These are phyloP conservation scores for Ophraella communa DNA, from an alignment of 2,888 invertebrate genomes.

Conservation along the genomic window DNA sequence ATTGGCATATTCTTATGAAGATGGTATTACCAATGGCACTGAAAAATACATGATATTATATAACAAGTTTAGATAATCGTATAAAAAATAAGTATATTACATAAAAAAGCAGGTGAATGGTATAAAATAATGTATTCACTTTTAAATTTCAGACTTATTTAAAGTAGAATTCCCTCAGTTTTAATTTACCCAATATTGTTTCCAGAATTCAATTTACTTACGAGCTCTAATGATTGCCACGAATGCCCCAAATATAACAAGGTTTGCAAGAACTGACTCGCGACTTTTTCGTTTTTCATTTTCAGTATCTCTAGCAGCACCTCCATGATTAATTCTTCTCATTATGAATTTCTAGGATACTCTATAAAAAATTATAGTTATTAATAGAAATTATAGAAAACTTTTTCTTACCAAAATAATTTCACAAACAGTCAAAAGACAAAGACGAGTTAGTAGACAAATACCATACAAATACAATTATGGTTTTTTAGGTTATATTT, in stretches of 20 bases:
- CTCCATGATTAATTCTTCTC: conserved; percentile 8
- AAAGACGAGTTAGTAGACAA: too few relatives aligned
- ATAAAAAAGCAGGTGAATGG: too few relatives aligned
- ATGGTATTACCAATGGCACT: conserved; percentile 33
- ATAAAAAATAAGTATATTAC: too few relatives aligned
- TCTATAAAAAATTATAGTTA: too few relatives aligned
- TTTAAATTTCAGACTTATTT: too few relatives aligned
- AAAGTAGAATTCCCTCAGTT: too few relatives aligned
- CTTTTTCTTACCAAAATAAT: too few relatives aligned
- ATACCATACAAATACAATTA: too few relatives aligned
- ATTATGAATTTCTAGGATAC: neutral
- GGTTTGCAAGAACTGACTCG: conserved; percentile 46
- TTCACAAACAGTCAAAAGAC: neutral
- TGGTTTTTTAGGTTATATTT: too few relatives aligned
- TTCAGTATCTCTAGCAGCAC: conserved; percentile 42
- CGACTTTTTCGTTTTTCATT: conserved; percentile 46
- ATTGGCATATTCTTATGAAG: neutral
- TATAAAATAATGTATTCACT: too few relatives aligned
- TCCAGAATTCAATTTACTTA: conserved; percentile 33
- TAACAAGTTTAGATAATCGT: too few relatives aligned
- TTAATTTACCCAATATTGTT: neutral
- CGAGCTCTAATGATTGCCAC: conserved; percentile 44
- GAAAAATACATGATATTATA: conserved; percentile 32
- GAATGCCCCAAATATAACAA: conserved; percentile 45
- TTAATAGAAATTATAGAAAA: too few relatives aligned